Conservation (phyloP, 2,797 vertebrate genomes). For the Gastrophryne carolinensis region DNA sequence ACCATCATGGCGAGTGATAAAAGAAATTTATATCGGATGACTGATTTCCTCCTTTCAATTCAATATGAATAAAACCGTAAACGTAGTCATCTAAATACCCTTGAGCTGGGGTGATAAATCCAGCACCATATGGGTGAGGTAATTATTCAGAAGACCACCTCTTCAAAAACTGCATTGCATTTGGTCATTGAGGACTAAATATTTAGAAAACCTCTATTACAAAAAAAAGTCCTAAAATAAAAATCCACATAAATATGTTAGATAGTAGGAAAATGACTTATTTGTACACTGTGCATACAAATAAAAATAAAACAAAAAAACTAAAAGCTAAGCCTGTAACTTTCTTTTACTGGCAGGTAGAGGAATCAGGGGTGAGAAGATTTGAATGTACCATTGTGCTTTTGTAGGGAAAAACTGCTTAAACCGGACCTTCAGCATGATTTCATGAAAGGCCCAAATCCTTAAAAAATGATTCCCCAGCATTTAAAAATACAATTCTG, state of each 20-base stretch:
- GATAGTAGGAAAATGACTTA: neutral
- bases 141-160: neutral
- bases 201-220: neutral
- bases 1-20: slow-evolving; percentile 25
- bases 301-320: neutral
- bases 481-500: too few species aligned
- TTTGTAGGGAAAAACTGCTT: too few species aligned
- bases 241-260: neutral
- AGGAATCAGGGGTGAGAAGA: too few species aligned
- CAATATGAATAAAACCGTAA: slow-evolving; percentile 26
- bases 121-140: neutral
- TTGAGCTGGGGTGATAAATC: slow-evolving; percentile 21
- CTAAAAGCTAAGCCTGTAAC: neutral
- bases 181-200: too few species aligned
- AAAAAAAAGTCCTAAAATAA: too few species aligned
- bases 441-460: too few species aligned
- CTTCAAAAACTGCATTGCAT: neutral
- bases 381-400: too few species aligned
- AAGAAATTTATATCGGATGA: slow-evolving; percentile 43
- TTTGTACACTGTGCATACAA: neutral
- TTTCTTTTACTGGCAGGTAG: too few species aligned
- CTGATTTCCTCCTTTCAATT: slow-evolving; percentile 33
- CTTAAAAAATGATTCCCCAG: too few species aligned
- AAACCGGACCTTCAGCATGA: too few species aligned
- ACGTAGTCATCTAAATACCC: slow-evolving; percentile 28